These are phyloP conservation scores for Argyra leucocephala DNA, from an alignment of 2,888 invertebrate species.

Conservation along the genomic window DNA sequence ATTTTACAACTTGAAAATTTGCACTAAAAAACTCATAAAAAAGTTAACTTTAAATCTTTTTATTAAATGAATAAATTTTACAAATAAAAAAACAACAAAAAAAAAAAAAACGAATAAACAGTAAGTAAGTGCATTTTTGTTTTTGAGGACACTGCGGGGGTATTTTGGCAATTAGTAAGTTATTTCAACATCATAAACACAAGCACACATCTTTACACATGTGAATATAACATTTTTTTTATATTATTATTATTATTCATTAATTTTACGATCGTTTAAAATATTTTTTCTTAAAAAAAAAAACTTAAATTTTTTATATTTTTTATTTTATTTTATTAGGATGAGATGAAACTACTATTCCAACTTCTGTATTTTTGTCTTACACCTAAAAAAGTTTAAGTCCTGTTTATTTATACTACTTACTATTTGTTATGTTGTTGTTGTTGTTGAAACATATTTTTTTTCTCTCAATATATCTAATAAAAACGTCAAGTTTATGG, in stretches of 20 bases:
- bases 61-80: not conserved
- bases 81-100: no score
- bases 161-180: not conserved
- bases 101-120: no score
- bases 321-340: not conserved
- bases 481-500: no score
- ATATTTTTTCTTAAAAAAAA: not conserved
- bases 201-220: no score
- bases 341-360: not conserved
- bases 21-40: conserved; percentile 6
- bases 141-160: not conserved
- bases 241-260: conserved; percentile 6
- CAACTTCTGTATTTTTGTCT: not conserved
- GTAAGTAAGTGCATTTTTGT: no score
- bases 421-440: no score
- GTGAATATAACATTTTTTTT: not conserved
- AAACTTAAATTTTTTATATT: not conserved
- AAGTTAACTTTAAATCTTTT: not conserved
- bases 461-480: no score
- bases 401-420: no score
- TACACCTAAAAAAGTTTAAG: no score
- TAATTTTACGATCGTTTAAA: conserved; percentile 6
- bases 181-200: not conserved
- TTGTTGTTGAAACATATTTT: no score
- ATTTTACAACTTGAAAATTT: conserved; percentile 1